Conservation (phyloP, 1,140 invertebrate genomes). For the Aphaenogaster ashmeadi region DNA sequence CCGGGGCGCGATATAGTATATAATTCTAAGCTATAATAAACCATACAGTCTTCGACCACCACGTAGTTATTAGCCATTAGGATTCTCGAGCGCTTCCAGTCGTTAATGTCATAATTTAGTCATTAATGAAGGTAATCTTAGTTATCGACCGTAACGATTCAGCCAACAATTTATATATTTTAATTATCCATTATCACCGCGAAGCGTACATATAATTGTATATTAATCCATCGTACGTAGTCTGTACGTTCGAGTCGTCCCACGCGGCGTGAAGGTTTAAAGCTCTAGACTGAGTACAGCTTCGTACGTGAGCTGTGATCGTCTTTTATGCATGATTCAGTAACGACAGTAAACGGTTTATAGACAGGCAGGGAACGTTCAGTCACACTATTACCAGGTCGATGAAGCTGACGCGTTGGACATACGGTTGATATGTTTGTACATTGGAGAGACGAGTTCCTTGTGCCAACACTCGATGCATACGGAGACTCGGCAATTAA, state of each 20-base stretch:
- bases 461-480: slow-evolving; percentile 62
- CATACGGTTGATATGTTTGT: slow-evolving; percentile 69
- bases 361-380: slow-evolving; percentile 28
- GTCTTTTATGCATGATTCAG: slow-evolving; percentile 55
- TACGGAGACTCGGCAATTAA: slow-evolving; percentile 53
- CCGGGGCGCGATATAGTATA: not conserved
- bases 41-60: not conserved
- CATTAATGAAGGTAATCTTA: slow-evolving; percentile 22
- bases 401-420: slow-evolving; percentile 67
- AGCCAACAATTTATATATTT: not conserved
- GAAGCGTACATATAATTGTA: not conserved
- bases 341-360: slow-evolving; percentile 69
- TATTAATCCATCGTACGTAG: not conserved
- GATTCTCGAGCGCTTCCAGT: not conserved
- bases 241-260: not conserved
- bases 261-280: not conserved
- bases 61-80: slow-evolving; percentile 10
- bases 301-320: not conserved
- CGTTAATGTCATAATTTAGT: not conserved
- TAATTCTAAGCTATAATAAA: slow-evolving; percentile 1
- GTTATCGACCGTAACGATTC: not conserved
- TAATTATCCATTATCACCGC: not conserved
- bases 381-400: slow-evolving; percentile 67
- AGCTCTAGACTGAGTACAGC: not conserved
- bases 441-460: slow-evolving; percentile 66